These are phyloP conservation scores for Cochlearius cochlearius DNA, from an alignment of 2,113 vertebrate genomes.

Conservation along the genomic window DNA sequence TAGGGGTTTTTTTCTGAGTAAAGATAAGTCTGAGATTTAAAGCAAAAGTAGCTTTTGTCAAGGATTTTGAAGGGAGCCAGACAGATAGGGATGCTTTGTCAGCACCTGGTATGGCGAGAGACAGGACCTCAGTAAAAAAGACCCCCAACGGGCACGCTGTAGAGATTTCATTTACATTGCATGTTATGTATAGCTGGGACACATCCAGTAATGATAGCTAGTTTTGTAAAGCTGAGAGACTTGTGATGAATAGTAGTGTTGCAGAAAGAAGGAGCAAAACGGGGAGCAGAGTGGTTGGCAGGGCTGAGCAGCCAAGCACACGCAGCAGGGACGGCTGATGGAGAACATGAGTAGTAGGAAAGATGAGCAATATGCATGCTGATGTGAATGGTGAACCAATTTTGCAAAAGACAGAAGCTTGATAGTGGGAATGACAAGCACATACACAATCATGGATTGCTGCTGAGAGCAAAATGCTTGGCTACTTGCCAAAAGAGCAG, in stretches of 20 bases:
- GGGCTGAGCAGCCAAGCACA: not conserved
- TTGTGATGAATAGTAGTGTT: fast-evolving
- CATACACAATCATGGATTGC: not conserved
- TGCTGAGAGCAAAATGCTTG: not conserved
- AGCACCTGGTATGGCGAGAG: not conserved
- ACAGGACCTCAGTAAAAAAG: not conserved
- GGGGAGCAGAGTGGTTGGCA: not conserved
- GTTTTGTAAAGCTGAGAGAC: not conserved
- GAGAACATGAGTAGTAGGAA: fast-evolving
- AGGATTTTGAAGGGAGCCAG: not conserved
- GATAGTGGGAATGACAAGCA: not conserved
- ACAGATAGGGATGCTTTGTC: not conserved
- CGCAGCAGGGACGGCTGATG: not conserved
- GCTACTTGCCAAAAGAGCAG: not conserved
- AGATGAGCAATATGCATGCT: not conserved
- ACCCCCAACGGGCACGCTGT: not conserved
- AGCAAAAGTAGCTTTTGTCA: not conserved
- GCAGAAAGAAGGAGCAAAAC: not conserved
- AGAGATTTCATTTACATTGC: not conserved
- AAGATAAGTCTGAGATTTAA: not conserved
- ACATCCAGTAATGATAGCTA: fast-evolving
- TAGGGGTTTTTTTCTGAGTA: not conserved
- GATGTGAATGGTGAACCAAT: not conserved
- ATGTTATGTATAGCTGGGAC: not conserved
- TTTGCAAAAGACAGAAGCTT: not conserved